Conservation (phyloP, 2,113 vertebrate species). For the Neofelis nebulosa region DNA sequence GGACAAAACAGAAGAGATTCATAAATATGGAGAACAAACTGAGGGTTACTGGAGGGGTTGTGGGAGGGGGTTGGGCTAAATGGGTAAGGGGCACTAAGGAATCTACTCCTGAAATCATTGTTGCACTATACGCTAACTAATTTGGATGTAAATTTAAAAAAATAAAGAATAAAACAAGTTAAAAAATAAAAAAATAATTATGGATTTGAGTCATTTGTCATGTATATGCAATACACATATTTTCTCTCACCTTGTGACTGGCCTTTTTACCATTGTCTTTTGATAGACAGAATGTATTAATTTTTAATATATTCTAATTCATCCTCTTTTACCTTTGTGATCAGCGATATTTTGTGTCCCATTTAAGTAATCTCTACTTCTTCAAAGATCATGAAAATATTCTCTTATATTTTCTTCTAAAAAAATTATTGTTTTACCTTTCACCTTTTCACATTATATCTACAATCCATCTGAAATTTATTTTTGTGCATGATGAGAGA, state of each 20-base stretch:
- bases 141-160: too few species aligned
- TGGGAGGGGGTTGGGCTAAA: too few species aligned
- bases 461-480: not conserved
- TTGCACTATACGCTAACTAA: too few species aligned
- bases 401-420: not conserved
- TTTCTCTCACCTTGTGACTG: not conserved
- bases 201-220: not conserved
- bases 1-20: too few species aligned
- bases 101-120: too few species aligned
- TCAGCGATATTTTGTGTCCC: not conserved
- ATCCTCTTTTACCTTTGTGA: not conserved
- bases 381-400: not conserved
- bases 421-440: not conserved
- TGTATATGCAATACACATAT: not conserved
- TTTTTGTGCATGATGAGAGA: not conserved
- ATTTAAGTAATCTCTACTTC: not conserved
- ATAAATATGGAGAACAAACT: too few species aligned
- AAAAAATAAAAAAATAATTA: not conserved
- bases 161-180: too few species aligned
- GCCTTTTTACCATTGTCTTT: not conserved
- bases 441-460: not conserved
- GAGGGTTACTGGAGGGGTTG: too few species aligned
- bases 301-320: not conserved
- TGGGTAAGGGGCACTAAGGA: too few species aligned
- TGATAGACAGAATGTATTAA: not conserved